Base-by-base conservation (phyloP, 2,797 vertebrate genomes). In the Eulemur coronatus region DNA sequence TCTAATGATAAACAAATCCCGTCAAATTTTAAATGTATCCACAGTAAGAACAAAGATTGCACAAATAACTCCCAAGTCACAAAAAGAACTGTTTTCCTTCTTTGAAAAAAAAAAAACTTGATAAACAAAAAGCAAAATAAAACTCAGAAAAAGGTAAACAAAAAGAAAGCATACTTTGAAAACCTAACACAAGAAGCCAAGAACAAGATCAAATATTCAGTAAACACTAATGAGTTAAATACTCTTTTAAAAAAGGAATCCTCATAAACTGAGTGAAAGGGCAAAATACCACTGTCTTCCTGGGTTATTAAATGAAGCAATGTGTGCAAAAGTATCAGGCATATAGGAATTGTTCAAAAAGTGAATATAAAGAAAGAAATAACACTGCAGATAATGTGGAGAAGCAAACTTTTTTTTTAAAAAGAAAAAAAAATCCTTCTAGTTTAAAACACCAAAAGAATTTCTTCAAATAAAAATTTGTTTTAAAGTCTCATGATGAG, bases 391-490 rank as follows among this genome's bases (percentile, higher is more conserved):
- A 41, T 11, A 93, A 18, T 89, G 7, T 10, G 20, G 84, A 22
- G 22, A 85, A 35, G 12, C 35, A 48, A 87, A 75, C 4, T 69
- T 80, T 57, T 4, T 73, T 73, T 41, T 41, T 41, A 5, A 90
- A 43, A 78, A 73, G 33, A 28, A 75, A 67, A n/a, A 20, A n/a
- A 73, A 86, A 76, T 17, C 22, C 10, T 72, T 86, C 35, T n/a
- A 76, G 70, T 69, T 86, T 95, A 69, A 92, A 97, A 84, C 55
- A 84, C 43, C 18, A 33, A 75, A 88, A 92, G 72, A 55, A 41
- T 5, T 59, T 17, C 89, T 28, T 92, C 35, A 70, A 84, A 82
- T 46, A 33, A 63, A 73, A 91, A 91, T 89, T 24, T n/a, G 20
- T 46, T 30, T 84, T 55, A 33, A 87, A 91, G 55, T 94, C 50